phyloP scores from a whole-genome alignment of 2,888 invertebrate genomes.

The Villa cingulata region DNA sequence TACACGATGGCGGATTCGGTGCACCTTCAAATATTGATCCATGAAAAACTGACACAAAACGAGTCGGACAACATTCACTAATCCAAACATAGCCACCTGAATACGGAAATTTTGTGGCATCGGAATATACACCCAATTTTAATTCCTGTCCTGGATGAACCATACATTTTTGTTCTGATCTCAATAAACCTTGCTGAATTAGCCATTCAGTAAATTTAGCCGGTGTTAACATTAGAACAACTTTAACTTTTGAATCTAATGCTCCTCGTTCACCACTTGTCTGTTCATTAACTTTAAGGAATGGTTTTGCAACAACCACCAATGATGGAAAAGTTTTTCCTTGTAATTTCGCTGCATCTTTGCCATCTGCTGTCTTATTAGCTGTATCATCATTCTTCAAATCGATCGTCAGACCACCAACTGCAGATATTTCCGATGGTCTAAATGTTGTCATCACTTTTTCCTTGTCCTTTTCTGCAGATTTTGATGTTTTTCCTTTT shows the following conservation, averaged over 20 bases:
- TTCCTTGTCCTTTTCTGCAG: constrained; percentile 32
- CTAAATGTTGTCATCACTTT: constrained; percentile 36
- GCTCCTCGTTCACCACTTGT: constrained; percentile 45
- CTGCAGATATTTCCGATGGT: constrained; percentile 57
- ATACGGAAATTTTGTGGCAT: constrained; percentile 69
- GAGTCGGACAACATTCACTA: constrained; percentile 71
- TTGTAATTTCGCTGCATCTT: constrained; percentile 58
- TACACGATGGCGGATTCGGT: constrained; percentile 67
- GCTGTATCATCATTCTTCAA: constrained; percentile 40
- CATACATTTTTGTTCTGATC: constrained; percentile 64
- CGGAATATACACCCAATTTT: constrained; percentile 75
- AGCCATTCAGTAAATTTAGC: constrained; percentile 84
- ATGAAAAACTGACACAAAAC: constrained; percentile 74
- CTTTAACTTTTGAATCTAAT: constrained; percentile 67
- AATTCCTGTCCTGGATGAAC: constrained; percentile 54
- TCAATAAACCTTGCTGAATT: constrained; percentile 69
- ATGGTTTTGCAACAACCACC: constrained; percentile 70
- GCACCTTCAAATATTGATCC: constrained; percentile 79
- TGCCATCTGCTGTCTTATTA: constrained; percentile 50
- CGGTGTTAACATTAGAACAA: constrained; percentile 64
- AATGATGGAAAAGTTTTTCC: constrained; percentile 77
- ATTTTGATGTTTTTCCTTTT: constrained; percentile 1
- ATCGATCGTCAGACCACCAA: constrained; percentile 57
- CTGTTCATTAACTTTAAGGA: constrained; percentile 55
- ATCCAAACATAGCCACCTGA: constrained; percentile 89